Base-by-base conservation (phyloP, 1,140 invertebrate species). In the Drosophila murphyi region DNA sequence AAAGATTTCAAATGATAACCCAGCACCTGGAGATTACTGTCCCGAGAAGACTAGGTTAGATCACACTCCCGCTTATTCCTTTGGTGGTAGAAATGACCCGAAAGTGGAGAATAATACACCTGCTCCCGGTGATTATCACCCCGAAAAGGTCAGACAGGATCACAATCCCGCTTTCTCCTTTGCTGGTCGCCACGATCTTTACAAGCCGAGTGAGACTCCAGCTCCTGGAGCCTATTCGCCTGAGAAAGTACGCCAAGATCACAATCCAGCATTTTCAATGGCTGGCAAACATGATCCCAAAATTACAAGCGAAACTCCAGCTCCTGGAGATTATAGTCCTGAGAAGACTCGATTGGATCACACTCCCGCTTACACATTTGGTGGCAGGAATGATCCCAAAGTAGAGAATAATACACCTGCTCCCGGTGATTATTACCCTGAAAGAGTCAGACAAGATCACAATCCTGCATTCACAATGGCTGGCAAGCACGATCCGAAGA, bases 311-410 rank as follows among this genome's bases (percentile, higher is more conserved):
- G 93, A 95, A 32, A 93, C 78, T 75, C 93, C 97, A 1, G 95
- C 96, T 72, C 94, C 97, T 73, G 94, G 97, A 78, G 94, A 95
- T 91, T 95, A 98, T 93, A 94, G 95, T 93, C 96, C 96, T 0
- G 96, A 97, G 78, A 96, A 96, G 82, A 94, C 94, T 2, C 94
- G 95, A 45, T 81, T 93, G 29, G 93, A 93, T 51, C 93, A 89
- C 37, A 85, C 94, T 45, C 94, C 94, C 3, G 93, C 94, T 51
- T 95, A 94, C 54, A 93, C 92, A 1, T 94, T 95, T 48, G 93
- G 92, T 45, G 90, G 93, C 1, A 94, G 94, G 74, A 73, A 82
- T 92, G 75, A 95, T 45, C 71, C 85, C 2, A 91, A 70, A 7
- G 94, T 80, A 56, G 54, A 75, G 1, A 85, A 55, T 20, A 35